A percentile compares a stretch with the other conserved stretches of the same genome.
phyloP scores from a whole-genome alignment of 2,113 vertebrate species.

The Carollia perspicillata region DNA sequence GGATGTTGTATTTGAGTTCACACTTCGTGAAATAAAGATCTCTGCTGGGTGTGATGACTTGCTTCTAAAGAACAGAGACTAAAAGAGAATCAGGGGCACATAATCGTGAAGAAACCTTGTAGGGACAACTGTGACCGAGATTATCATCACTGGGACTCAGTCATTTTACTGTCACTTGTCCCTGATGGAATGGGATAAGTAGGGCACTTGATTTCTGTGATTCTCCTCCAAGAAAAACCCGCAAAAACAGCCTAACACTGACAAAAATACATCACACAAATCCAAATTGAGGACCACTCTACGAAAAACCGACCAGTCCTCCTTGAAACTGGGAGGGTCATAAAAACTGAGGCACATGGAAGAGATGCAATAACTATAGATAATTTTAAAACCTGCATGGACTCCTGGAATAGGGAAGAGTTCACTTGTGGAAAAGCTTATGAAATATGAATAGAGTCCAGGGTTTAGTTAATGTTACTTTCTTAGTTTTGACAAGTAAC shows the following conservation, averaged over 20 bases:
- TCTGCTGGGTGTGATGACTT: not conserved
- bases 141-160: not conserved
- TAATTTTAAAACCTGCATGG: not conserved
- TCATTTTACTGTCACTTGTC: not conserved
- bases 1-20: not conserved
- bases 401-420: not conserved
- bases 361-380: not conserved
- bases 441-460: not conserved
- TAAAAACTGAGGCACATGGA: not conserved
- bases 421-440: not conserved
- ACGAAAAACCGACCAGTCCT: not conserved
- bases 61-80: not conserved
- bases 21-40: not conserved
- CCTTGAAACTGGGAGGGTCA: not conserved
- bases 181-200: no score
- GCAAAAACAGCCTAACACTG: not conserved
- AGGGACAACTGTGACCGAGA: not conserved
- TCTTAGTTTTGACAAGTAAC: not conserved
- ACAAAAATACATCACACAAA: not conserved
- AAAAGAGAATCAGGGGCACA: not conserved
- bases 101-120: not conserved
- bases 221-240: not conserved
- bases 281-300: not conserved
- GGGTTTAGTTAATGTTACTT: not conserved
- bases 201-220: not conserved